Base-by-base conservation (phyloP, 2,888 invertebrate species). In the Ichneumon xanthorius region DNA sequence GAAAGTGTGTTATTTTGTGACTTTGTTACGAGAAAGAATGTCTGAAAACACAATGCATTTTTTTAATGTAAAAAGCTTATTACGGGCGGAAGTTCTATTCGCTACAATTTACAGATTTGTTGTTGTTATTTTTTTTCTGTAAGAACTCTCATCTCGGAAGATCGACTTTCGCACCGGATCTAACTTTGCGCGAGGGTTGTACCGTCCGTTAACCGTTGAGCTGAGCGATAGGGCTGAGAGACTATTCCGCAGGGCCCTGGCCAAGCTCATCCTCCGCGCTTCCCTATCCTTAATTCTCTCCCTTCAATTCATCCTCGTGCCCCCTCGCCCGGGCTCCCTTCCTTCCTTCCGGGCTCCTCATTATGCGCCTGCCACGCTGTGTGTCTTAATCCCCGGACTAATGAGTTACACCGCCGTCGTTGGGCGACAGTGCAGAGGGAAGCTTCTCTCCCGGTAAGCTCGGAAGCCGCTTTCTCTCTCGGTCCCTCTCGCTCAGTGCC, bases 361-460 rank as follows among this genome's bases (percentile, higher is more conserved):
- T 91, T 90, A 90, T 89, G 88, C 88, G 85, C 87, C 83, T 83
- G 85, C 82, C 86, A 37, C 82, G 75, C 78, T 85, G 84, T 82
- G 87, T 87, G 87, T 88, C 88, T 88, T 90, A 90, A 91, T 91
- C 89, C 88, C 84, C 86, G 88, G 78, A 87, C 89, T 90, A 90
- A 90, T 91, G 90, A 91, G 89, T 90, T 90, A 89, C 89, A 88
- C 88, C 83, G 82, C 73, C 78, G 73, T 82, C 78, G 85, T 48
- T 68, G 78, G 70, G 78, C 14, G 58, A 72, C 26, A 61, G 53
- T 50, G 67, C 78, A 30, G 65, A 61, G 79, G 75, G 72, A 71
- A 79, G 71, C 84, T 73, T 81, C 84, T 30, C 65, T 76, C 73
- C 58, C 55, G 61, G 73, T 67, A 61, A 83, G 73, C 75, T 73